Conservation (phyloP, 1,140 invertebrate species). For the Meteorus sp. region DNA sequence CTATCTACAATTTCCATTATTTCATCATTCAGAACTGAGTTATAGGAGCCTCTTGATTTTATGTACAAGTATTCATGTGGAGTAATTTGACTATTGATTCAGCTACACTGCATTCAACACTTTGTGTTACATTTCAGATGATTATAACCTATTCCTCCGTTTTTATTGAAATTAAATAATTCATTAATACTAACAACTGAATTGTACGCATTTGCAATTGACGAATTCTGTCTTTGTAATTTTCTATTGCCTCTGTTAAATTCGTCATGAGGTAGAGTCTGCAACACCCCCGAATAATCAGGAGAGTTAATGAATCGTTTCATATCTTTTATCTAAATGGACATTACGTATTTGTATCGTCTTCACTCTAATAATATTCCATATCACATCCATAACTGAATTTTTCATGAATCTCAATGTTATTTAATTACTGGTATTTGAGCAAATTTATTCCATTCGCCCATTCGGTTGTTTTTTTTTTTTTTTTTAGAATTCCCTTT, state of each 20-base stretch:
- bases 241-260: background rate
- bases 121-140: no score
- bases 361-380: no score
- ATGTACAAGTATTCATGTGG: constrained; percentile 12
- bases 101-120: background rate
- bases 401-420: no score
- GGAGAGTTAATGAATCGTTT: no score
- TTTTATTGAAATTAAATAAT: constrained; percentile 4
- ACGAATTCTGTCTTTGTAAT: constrained; percentile 10
- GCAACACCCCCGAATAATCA: no score
- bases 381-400: no score
- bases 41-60: constrained; percentile 1
- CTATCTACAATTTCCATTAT: background rate
- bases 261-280: constrained; percentile 23
- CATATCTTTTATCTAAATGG: no score
- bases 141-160: no score
- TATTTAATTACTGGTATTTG: constrained; percentile 16
- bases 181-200: background rate
- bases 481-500: no score
- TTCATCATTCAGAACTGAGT: background rate
- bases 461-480: background rate
- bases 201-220: background rate
- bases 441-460: constrained; percentile 10
- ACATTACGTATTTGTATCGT: no score
- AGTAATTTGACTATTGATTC: background rate